phyloP scores from a whole-genome alignment of 2,888 invertebrate genomes.

The Trachelus iudaicus region DNA sequence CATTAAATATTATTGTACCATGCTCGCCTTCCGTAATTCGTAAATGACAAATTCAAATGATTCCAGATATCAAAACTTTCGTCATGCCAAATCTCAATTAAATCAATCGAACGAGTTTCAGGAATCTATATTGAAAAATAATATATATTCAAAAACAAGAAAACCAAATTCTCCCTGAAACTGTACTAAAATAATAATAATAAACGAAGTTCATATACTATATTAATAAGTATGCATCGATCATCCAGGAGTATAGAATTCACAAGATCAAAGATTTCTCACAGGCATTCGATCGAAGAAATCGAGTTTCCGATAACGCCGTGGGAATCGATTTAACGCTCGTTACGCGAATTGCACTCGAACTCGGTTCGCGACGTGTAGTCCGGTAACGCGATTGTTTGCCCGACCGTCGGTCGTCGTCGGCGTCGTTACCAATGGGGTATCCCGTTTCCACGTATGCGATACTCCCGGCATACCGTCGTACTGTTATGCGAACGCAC shows the following conservation, averaged over 20 bases:
- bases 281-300: background rate
- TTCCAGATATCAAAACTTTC: background rate
- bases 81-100: background rate
- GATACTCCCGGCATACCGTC: background rate
- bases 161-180: background rate
- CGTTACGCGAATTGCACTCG: conserved; percentile 31
- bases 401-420: conserved; percentile 10
- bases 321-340: conserved; percentile 43
- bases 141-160: background rate
- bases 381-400: conserved; percentile 19
- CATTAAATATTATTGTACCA: background rate
- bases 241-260: background rate
- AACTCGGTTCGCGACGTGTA: conserved; percentile 18
- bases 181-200: background rate
- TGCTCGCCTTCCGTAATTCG: too few species aligned
- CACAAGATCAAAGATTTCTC: background rate
- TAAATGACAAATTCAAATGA: background rate
- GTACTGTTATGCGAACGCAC: background rate
- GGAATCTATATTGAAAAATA: background rate
- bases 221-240: background rate
- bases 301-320: conserved; percentile 23
- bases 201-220: background rate
- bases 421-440: conserved; percentile 42
- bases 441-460: conserved; percentile 56
- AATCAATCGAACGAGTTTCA: background rate